Conservation (phyloP, 2,888 invertebrate genomes). For the Ceriagrion tenellum region DNA sequence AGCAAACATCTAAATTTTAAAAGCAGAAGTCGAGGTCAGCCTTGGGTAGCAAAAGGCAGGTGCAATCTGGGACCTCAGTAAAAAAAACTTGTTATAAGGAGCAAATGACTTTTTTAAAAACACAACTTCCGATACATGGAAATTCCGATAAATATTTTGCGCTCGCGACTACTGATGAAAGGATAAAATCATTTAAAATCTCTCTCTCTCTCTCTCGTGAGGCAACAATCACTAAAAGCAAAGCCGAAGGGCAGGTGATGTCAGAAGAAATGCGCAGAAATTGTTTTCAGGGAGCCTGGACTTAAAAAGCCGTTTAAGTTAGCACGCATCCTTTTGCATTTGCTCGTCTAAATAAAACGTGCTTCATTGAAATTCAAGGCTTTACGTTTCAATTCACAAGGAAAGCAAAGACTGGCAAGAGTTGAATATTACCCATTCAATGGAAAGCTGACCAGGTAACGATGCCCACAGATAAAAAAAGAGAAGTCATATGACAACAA, state of each 20-base stretch:
- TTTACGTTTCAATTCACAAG: background rate
- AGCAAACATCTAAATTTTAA: background rate
- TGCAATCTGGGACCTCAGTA: too few relatives aligned
- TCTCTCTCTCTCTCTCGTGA: background rate
- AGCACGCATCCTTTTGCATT: background rate
- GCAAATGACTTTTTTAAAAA: too few relatives aligned
- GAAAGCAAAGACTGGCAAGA: background rate
- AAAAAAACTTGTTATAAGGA: too few relatives aligned
- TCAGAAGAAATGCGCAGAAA: background rate
- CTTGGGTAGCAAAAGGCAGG: too few relatives aligned
- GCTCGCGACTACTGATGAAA: background rate
- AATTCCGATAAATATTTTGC: background rate
- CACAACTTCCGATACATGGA: background rate
- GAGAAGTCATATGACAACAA: too few relatives aligned
- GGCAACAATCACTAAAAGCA: background rate
- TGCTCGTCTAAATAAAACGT: background rate
- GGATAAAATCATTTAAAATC: background rate
- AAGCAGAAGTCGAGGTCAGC: too few relatives aligned
- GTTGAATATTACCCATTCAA: background rate
- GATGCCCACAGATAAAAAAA: too few relatives aligned
- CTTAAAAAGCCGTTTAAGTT: background rate
- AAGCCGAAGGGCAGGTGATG: background rate
- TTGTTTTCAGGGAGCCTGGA: background rate
- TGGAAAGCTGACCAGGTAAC: background rate
- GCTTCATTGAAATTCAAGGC: background rate